Evolutionary conservation across 2,888 invertebrate genomes (phyloP).

Genomic region (Acrobasis suavella): DNA sequence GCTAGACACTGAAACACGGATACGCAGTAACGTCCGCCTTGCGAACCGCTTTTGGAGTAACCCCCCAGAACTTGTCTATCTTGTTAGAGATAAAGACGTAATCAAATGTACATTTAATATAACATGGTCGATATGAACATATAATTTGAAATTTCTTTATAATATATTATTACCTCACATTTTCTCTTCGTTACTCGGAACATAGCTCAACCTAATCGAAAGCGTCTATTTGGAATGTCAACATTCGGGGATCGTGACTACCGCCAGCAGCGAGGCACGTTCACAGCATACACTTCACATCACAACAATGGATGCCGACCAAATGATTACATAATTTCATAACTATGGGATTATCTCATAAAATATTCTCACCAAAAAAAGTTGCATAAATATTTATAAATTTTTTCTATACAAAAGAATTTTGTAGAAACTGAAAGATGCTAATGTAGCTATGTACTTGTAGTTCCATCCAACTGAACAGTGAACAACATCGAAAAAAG

Average conservation of each 20-base stretch:
- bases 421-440: too few relatives aligned
- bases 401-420: too few relatives aligned
- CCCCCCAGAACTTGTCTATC: too few relatives aligned
- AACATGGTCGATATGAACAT: too few relatives aligned
- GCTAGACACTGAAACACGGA: too few relatives aligned
- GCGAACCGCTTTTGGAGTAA: too few relatives aligned
- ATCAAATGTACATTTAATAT: too few relatives aligned
- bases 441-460: too few relatives aligned
- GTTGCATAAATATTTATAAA: too few relatives aligned
- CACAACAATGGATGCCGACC: conserved; percentile 6
- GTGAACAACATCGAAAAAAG: neutral
- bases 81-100: too few relatives aligned
- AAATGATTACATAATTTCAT: neutral
- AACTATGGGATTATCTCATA: neutral
- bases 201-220: conserved; percentile 2
- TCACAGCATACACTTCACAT: neutral
- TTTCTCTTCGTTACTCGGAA: neutral
- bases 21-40: too few relatives aligned
- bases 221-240: conserved; percentile 18
- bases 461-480: neutral
- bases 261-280: neutral
- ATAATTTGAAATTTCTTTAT: too few relatives aligned
- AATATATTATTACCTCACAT: neutral
- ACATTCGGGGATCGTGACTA: conserved; percentile 13
- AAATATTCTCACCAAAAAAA: neutral